Conservation (phyloP, 2,797 vertebrate species). For the Emys orbicularis region DNA sequence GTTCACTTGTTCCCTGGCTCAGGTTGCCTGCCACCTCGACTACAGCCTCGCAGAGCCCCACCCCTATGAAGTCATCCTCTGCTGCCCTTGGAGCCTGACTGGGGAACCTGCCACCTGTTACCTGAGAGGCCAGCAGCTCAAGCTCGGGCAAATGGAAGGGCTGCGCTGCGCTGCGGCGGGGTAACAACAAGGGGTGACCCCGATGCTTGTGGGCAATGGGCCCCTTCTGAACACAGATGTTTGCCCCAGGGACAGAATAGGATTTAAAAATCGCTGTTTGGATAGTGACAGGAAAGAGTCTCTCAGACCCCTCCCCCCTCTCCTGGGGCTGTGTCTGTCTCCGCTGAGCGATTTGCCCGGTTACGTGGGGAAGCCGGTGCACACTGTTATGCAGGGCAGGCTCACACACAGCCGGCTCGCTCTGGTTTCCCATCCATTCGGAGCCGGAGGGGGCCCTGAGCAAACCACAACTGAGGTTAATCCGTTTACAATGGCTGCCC, state of each 20-base stretch:
- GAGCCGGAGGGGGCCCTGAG: accelerated
- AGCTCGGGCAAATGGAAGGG: no score
- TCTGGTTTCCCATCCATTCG: background rate
- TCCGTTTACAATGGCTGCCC: background rate
- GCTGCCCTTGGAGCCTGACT: conserved; percentile 81
- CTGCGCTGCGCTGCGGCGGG: no score
- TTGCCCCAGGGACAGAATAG: background rate
- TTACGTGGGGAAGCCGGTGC: background rate
- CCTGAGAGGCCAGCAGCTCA: conserved; percentile 73
- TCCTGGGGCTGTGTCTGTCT: background rate
- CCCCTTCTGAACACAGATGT: background rate
- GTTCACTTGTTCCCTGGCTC: conserved; percentile 83
- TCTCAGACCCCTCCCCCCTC: no score
- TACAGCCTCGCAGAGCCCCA: conserved; percentile 80
- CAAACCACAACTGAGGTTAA: background rate
- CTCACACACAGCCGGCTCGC: background rate
- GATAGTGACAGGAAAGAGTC: background rate
- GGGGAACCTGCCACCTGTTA: conserved; percentile 83
- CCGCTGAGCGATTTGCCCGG: background rate
- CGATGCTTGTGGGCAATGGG: background rate
- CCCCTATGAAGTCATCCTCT: conserved; percentile 85
- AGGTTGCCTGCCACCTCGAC: conserved; percentile 81
- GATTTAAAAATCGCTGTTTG: background rate
- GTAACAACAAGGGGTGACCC: no score
- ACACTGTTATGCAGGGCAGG: background rate